These are phyloP conservation scores for Serinus canaria DNA, from an alignment of 2,113 vertebrate genomes.

Conservation along the genomic window DNA sequence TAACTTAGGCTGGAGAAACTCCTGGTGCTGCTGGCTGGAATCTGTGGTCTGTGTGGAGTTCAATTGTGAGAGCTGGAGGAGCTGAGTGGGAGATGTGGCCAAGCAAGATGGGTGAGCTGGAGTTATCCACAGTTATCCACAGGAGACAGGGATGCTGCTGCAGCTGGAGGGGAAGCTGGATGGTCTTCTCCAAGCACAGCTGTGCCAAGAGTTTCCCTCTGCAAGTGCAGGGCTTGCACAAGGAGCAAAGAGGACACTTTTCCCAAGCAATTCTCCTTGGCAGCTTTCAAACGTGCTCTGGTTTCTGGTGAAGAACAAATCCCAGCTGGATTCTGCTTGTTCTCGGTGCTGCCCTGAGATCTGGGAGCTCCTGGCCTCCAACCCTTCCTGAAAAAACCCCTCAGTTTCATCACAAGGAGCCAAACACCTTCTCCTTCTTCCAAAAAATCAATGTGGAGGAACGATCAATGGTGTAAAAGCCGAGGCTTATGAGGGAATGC, in stretches of 20 bases:
- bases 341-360: background rate
- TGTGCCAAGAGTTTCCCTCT: background rate
- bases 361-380: background rate
- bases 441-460: background rate
- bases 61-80: background rate
- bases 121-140: background rate
- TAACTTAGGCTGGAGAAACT: background rate
- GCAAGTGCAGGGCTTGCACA: background rate
- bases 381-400: background rate
- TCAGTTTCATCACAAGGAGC: background rate
- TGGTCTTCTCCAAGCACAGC: background rate
- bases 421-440: background rate
- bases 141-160: background rate
- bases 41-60: background rate
- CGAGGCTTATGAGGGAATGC: background rate
- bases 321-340: background rate
- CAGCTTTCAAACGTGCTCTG: accelerated
- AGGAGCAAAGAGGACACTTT: background rate
- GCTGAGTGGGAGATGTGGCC: background rate
- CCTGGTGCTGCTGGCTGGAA: background rate
- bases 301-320: background rate
- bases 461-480: background rate
- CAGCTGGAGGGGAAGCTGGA: background rate
- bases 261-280: background rate
- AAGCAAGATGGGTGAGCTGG: background rate